These are phyloP conservation scores for Ochropacha duplaris DNA, from an alignment of 2,888 invertebrate genomes.

Conservation along the genomic window DNA sequence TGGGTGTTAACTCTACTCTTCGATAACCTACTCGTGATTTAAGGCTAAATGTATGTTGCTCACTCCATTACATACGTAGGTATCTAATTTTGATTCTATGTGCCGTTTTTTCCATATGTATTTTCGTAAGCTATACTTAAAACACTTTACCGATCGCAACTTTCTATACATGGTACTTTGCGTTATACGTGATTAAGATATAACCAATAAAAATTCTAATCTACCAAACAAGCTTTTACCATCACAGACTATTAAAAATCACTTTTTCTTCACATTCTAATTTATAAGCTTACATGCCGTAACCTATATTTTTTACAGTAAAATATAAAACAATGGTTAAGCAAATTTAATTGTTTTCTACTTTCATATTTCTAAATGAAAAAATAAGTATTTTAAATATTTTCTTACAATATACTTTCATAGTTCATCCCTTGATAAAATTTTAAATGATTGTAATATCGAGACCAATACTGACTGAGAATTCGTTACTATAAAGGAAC, in stretches of 20 bases:
- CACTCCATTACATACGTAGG: background rate
- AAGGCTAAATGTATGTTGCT: background rate
- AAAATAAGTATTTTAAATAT: background rate
- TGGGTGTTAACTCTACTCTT: background rate
- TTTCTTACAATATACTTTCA: background rate
- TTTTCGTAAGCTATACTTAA: background rate
- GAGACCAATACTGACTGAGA: background rate
- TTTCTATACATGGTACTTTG: background rate
- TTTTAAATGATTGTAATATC: constrained; percentile 13
- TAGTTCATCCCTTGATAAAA: background rate
- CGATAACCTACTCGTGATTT: background rate
- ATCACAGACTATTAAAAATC: constrained; percentile 15
- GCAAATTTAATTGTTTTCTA: background rate
- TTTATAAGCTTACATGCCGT: constrained; percentile 2
- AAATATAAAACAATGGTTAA: background rate
- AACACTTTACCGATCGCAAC: background rate
- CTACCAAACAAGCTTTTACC: constrained; percentile 4
- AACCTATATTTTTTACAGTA: background rate
- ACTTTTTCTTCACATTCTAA: constrained; percentile 14
- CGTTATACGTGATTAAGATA: background rate
- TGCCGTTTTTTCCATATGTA: background rate
- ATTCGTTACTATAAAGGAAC: background rate
- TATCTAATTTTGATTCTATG: too few species aligned
- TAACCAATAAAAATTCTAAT: background rate
- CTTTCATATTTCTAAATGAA: background rate